phyloP scores from a whole-genome alignment of 2,888 invertebrate genomes.

The Caenorhabditis macrosperma region DNA sequence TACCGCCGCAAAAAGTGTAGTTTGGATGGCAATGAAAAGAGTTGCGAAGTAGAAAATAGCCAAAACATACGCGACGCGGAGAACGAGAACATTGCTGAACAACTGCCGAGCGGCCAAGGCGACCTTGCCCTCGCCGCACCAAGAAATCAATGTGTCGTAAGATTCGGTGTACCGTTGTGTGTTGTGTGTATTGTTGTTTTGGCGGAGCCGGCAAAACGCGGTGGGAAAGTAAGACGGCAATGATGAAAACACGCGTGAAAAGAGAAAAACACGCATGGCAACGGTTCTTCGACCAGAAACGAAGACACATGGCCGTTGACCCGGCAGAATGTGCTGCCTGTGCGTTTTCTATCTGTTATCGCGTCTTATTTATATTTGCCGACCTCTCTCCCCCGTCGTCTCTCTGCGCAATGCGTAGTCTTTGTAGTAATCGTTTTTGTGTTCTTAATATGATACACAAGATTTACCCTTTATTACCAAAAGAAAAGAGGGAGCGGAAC shows the following conservation, averaged over 20 bases:
- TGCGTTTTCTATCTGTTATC: constrained; percentile 30
- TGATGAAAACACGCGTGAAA: neutral
- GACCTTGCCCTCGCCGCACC: neutral
- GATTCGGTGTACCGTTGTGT: neutral
- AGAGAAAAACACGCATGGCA: neutral
- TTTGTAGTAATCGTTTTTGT: constrained; percentile 39
- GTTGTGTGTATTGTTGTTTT: neutral
- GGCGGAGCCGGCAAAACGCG: neutral
- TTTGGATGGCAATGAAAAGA: constrained; percentile 13
- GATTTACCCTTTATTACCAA: constrained; percentile 23
- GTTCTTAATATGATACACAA: constrained; percentile 14
- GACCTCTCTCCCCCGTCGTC: constrained; percentile 1
- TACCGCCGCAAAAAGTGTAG: constrained; percentile 22
- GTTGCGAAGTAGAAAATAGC: neutral
- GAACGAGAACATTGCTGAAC: neutral
- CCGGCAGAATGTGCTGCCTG: constrained; percentile 11
- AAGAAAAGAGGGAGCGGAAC: neutral
- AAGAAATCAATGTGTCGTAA: constrained; percentile 13
- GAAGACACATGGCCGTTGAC: neutral
- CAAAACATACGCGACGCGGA: neutral
- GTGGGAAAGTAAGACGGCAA: neutral
- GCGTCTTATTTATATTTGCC: constrained; percentile 48
- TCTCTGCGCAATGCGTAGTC: constrained; percentile 20
- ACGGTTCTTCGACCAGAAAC: neutral
- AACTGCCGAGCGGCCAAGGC: neutral